Base-by-base conservation (phyloP, 2,113 vertebrate species). In the Tautogolabrus adspersus region DNA sequence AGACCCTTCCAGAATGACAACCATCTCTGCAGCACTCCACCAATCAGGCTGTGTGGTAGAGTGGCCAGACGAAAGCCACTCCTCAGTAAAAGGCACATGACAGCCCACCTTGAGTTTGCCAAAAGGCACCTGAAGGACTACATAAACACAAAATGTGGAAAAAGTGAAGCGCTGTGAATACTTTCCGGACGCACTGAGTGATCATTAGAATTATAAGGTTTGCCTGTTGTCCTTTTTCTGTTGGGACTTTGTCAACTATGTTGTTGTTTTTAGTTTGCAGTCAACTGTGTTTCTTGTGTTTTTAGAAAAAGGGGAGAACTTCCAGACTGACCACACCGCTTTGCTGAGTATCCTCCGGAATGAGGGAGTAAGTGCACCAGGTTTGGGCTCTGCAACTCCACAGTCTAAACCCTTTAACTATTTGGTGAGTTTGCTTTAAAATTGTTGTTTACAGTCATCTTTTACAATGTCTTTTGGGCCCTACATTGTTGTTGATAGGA, bases 291-390 rank as follows among this genome's bases (percentile, higher is more conserved):
- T 66, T 66, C 26, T 44, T 40, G 8, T 76, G 8, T 60, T 3
- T 82, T 86, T 62, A 88, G 84, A 79, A n/a, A 72, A 80, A 80
- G 71, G 37, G 13, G 82, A 87, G 44, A 79, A 49, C 22, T 94
- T 92, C 65, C 79, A 81, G 64, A 1, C 74, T 4, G 77, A 91
- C 77, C 87, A 90, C 0, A 30, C 81, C 0, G 92, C 91, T 61
- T 67, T 93, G 52, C 77, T 83, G 21, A 90, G 85, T 74, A 82
- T 94, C 72, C 90, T 93, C n/a, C 44, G 30, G 8, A 89, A 91
- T 12, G 83, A 91, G 63, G 86, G 83, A 44, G 62, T 88, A 3
- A 62, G 13, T 21, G 16, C 63, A 19, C 8, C 64, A 44, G 52
- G 23, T 66, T 56, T 12, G 13, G 57, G 34, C n/a, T 58, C 66